A percentile compares a stretch with the other conserved stretches of the same genome.
These are phyloP conservation scores for Malurus splendens DNA, from an alignment of 2,797 vertebrate genomes.

Conservation along the genomic window DNA sequence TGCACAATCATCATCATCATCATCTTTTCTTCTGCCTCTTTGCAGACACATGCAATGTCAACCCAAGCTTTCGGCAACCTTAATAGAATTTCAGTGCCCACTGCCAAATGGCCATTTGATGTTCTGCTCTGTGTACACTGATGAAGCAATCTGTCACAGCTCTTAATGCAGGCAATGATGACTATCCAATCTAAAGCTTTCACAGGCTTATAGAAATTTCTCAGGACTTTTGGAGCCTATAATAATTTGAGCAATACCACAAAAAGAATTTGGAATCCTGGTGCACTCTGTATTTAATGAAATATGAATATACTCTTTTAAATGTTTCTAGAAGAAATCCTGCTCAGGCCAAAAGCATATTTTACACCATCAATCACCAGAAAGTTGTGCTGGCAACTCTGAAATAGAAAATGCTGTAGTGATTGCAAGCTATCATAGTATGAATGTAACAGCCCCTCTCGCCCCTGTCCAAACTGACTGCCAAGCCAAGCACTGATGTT, in stretches of 20 bases:
- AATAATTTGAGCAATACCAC: conserved; percentile 33
- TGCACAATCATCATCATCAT: conserved; percentile 1
- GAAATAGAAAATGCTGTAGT: background rate
- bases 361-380: conserved; percentile 16
- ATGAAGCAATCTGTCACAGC: conserved; percentile 64
- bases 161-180: conserved; percentile 58
- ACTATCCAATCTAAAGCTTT: conserved; percentile 54
- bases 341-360: background rate
- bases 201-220: conserved; percentile 55
- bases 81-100: conserved; percentile 67
- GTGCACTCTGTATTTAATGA: conserved; percentile 20
- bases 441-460: background rate
- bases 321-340: conserved; percentile 34
- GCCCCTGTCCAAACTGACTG: background rate
- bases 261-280: conserved; percentile 31
- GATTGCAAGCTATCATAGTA: background rate
- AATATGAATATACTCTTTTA: conserved; percentile 28
- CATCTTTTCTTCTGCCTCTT: conserved; percentile 35
- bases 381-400: conserved; percentile 21
- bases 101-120: conserved; percentile 70
- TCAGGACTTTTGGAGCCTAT: conserved; percentile 58
- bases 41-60: conserved; percentile 39
- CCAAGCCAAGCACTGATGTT: background rate
- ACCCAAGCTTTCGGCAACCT: conserved; percentile 58
- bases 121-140: conserved; percentile 64